Percentiles rank a stretch among this genome's conserved stretches.
These are phyloP conservation scores for Microctonus hyperodae DNA, from an alignment of 2,888 invertebrate species.

Conservation along the genomic window DNA sequence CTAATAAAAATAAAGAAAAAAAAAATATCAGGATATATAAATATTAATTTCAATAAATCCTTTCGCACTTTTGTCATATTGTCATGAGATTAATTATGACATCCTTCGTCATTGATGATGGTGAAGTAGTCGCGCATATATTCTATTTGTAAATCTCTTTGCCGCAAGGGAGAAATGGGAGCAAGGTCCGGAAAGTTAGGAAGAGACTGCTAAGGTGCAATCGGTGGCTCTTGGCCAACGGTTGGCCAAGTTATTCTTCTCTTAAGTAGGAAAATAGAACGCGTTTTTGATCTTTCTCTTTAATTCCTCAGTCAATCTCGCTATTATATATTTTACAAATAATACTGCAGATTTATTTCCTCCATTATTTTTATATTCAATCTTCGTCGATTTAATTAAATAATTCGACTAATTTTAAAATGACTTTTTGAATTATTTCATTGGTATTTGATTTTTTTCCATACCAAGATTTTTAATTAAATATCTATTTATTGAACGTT, in stretches of 20 bases:
- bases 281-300: conserved; percentile 30
- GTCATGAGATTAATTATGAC: conserved; percentile 31
- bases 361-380: background rate
- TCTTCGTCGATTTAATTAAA: background rate
- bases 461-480: too few relatives aligned
- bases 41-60: too few relatives aligned
- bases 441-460: too few relatives aligned
- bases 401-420: background rate
- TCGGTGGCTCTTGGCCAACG: conserved; percentile 59
- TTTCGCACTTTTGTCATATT: background rate
- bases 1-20: too few relatives aligned
- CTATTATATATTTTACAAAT: background rate
- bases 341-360: background rate
- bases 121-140: conserved; percentile 28
- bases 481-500: too few relatives aligned
- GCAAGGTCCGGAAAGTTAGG: conserved; percentile 62
- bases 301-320: conserved; percentile 29
- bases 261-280: conserved; percentile 59
- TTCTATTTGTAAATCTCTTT: conserved; percentile 31
- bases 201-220: conserved; percentile 62
- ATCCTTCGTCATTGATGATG: conserved; percentile 31
- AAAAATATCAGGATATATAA: too few relatives aligned
- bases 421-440: too few relatives aligned
- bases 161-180: conserved; percentile 57
- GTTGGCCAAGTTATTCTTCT: conserved; percentile 53